Conservation (phyloP, 1,140 invertebrate species). For the Dreissena polymorpha region DNA sequence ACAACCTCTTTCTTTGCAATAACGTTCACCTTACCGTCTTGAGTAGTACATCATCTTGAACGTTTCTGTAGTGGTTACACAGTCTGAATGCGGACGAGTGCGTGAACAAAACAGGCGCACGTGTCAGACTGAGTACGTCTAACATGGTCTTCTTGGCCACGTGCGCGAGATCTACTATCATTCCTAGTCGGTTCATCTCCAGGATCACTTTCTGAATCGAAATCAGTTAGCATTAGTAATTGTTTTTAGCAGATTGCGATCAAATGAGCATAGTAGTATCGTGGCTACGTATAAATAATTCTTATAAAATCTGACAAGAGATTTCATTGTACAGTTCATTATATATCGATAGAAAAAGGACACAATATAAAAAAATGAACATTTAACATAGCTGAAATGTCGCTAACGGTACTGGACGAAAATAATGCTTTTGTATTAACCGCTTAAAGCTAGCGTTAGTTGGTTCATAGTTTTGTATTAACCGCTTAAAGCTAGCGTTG, state of each 20-base stretch:
- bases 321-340: no score
- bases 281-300: background rate
- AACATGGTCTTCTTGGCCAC: constrained; percentile 85
- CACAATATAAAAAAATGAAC: no score
- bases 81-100: constrained; percentile 91
- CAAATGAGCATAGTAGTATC: background rate
- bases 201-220: constrained; percentile 76
- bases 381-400: no score
- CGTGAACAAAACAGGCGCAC: constrained; percentile 93
- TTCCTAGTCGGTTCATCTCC: constrained; percentile 86
- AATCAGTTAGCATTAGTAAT: no score
- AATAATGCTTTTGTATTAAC: no score
- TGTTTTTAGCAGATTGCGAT: background rate
- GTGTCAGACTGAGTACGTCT: constrained; percentile 88
- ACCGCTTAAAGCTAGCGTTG: no score
- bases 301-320: no score
- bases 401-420: no score
- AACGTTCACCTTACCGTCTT: constrained; percentile 87
- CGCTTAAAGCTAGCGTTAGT: no score
- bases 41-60: constrained; percentile 88
- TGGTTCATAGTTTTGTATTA: no score
- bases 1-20: no score
- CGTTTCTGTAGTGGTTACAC: constrained; percentile 92
- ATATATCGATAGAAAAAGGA: no score
- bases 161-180: constrained; percentile 93